Percentiles rank a stretch among this genome's conserved stretches.
Evolutionary conservation across 37 sponge, comb jelly and placozoan genomes (phyloP).

Genomic region (Hexactinellida sp.): DNA sequence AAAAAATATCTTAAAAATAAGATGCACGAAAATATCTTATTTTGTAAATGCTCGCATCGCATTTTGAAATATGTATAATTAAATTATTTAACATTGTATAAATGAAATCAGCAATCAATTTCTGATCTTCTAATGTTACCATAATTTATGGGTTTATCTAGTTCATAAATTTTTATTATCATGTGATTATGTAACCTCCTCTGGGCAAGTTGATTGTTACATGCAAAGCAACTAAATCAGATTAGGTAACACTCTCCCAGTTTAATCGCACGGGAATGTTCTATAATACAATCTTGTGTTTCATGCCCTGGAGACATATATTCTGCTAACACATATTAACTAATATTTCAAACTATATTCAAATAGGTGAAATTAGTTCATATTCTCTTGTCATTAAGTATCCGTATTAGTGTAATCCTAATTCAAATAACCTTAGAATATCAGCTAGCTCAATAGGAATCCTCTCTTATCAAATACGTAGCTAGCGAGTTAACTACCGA

Average conservation of each 20-base stretch:
- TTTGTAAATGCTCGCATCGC: too few species aligned
- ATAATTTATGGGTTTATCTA: neutral
- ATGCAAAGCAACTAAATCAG: neutral
- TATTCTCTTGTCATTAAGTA: too few species aligned
- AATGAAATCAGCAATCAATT: too few species aligned
- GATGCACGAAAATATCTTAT: too few species aligned
- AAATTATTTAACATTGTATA: too few species aligned
- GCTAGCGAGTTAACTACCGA: neutral
- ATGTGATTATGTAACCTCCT: neutral
- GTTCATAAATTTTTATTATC: too few species aligned
- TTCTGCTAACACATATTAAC: neutral
- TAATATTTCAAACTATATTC: neutral
- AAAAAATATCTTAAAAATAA: too few species aligned
- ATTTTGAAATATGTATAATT: too few species aligned
- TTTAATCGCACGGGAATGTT: neutral
- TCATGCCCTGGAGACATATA: constrained; percentile 8
- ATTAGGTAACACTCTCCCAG: neutral
- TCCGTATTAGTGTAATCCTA: neutral
- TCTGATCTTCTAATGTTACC: neutral
- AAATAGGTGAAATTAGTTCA: too few species aligned
- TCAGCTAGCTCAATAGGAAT: neutral
- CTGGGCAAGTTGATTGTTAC: constrained; percentile 6
- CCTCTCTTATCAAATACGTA: neutral
- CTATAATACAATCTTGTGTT: neutral
- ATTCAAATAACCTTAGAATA: neutral